phyloP scores from a whole-genome alignment of 2,797 vertebrate genomes.

The Danio kyathit region DNA sequence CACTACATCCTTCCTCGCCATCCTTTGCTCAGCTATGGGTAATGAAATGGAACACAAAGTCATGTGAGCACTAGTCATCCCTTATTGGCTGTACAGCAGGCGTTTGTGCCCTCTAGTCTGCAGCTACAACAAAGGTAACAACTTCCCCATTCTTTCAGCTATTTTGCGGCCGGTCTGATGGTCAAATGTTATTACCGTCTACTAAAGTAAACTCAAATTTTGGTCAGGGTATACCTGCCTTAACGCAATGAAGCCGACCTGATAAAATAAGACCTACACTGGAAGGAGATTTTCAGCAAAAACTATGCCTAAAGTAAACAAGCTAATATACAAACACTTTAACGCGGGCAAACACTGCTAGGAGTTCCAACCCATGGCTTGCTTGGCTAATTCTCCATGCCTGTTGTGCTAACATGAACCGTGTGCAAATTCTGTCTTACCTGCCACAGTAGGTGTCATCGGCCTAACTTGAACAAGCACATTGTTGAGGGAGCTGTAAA shows the following conservation, averaged over 20 bases:
- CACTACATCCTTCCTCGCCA: slow-evolving; percentile 54
- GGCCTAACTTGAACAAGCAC: slow-evolving; percentile 46
- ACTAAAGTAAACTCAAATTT: neutral
- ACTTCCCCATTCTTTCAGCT: neutral
- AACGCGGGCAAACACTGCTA: neutral
- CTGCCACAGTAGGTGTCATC: slow-evolving; percentile 71
- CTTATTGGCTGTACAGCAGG: neutral
- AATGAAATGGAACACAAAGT: slow-evolving; percentile 19
- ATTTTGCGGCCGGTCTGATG: neutral
- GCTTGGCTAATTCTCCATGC: neutral
- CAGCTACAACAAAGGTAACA: neutral
- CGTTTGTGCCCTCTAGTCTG: neutral
- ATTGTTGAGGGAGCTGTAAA: slow-evolving; percentile 28
- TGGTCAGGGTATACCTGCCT: neutral
- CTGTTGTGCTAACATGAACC: neutral
- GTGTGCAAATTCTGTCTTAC: slow-evolving; percentile 59
- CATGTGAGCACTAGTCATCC: neutral
- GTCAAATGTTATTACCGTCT: neutral
- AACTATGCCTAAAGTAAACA: neutral
- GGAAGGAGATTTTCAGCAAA: neutral
- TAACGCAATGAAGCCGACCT: neutral
- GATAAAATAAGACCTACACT: neutral
- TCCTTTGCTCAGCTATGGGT: slow-evolving; percentile 53
- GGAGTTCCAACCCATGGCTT: neutral
- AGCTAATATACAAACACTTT: neutral